These are phyloP conservation scores for Pseudococcus viburni DNA, from an alignment of 2,888 invertebrate genomes.

Conservation along the genomic window DNA sequence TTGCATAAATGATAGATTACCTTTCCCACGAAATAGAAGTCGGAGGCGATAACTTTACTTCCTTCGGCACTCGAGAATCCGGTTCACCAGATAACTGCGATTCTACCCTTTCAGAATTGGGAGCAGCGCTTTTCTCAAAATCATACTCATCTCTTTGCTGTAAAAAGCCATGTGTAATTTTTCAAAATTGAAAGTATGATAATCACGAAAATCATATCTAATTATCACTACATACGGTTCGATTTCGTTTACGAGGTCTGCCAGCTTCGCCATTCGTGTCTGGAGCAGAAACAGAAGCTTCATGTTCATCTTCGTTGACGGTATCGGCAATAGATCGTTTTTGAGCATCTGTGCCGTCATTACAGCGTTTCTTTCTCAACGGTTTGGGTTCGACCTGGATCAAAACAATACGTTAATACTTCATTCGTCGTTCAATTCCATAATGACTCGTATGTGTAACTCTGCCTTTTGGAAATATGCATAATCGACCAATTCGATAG, in stretches of 20 bases:
- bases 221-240: background rate
- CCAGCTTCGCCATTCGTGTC: background rate
- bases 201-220: background rate
- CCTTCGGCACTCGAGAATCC: background rate
- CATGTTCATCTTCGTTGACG: slow-evolving; percentile 70
- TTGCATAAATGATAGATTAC: background rate
- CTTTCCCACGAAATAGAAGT: slow-evolving; percentile 56
- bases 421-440: background rate
- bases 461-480: slow-evolving; percentile 93
- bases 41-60: slow-evolving; percentile 40
- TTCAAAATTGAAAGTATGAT: too few species aligned
- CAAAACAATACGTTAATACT: background rate
- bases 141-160: slow-evolving; percentile 52
- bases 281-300: slow-evolving; percentile 68
- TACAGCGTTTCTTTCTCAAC: slow-evolving; percentile 60
- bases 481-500: slow-evolving; percentile 93
- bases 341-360: slow-evolving; percentile 55
- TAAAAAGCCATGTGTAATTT: background rate
- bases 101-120: slow-evolving; percentile 34
- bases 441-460: background rate
- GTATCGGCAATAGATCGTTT: slow-evolving; percentile 57
- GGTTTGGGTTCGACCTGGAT: slow-evolving; percentile 54
- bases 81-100: background rate
- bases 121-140: slow-evolving; percentile 30
- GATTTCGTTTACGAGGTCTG: slow-evolving; percentile 38